A percentile compares a stretch with the other conserved stretches of the same genome.
These are phyloP conservation scores for Campylomormyrus tamandua DNA, from an alignment of 2,113 vertebrate genomes.

Conservation along the genomic window DNA sequence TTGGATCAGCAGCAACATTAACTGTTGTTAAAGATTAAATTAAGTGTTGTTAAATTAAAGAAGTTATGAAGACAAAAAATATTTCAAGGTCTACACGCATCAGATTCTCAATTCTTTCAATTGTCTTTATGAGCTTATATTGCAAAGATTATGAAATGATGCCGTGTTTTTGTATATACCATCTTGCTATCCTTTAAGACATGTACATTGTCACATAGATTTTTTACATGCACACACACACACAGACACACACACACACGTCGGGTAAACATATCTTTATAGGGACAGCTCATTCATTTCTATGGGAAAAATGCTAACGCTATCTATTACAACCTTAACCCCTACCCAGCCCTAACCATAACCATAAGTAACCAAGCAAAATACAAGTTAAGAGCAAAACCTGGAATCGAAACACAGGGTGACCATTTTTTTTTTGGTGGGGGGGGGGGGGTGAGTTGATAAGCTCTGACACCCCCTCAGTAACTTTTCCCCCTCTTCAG, in stretches of 20 bases:
- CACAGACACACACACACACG: no score
- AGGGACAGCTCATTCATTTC: no score
- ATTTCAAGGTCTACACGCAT: background rate
- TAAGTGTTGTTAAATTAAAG: background rate
- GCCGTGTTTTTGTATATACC: background rate
- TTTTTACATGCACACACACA: no score
- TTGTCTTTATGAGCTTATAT: background rate
- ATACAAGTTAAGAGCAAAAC: no score
- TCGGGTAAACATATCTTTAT: no score
- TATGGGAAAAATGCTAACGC: no score
- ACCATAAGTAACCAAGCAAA: no score
- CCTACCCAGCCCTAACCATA: no score
- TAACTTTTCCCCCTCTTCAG: background rate
- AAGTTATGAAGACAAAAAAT: background rate
- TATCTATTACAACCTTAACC: no score
- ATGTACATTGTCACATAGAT: background rate
- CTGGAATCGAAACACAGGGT: no score
- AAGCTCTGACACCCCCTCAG: background rate
- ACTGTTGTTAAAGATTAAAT: background rate
- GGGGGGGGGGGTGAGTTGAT: background rate
- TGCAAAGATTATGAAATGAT: background rate
- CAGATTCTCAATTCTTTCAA: background rate
- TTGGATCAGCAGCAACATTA: background rate
- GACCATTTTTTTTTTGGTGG: no score
- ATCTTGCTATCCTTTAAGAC: background rate